Evolutionary conservation across 2,113 vertebrate genomes (phyloP).

Genomic region (Glaucomys volans): DNA sequence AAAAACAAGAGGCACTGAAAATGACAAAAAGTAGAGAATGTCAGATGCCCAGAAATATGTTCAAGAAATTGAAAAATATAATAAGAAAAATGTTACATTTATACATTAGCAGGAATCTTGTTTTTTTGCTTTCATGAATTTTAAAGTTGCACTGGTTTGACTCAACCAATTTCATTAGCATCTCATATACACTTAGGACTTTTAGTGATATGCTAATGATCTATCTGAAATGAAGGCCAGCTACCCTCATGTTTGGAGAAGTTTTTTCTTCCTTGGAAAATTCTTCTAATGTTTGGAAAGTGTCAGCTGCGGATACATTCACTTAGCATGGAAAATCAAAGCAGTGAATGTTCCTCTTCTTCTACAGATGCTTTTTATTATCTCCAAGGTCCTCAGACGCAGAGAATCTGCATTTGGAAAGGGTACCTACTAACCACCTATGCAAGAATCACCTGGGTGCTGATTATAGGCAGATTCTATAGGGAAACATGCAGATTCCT

Average conservation of each 20-base stretch:
- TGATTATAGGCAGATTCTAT: not conserved
- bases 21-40: slow-evolving; percentile 14
- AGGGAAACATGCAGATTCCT: not conserved
- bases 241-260: slow-evolving; percentile 30
- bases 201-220: slow-evolving; percentile 50
- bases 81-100: slow-evolving; percentile 61
- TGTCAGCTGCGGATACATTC: slow-evolving; percentile 22
- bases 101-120: slow-evolving; percentile 25
- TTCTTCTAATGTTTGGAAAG: slow-evolving; percentile 56
- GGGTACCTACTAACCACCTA: not conserved
- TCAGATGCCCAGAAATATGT: slow-evolving; percentile 50
- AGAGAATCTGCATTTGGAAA: slow-evolving; percentile 15
- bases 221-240: slow-evolving; percentile 60
- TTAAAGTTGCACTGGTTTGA: slow-evolving; percentile 59
- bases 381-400: not conserved
- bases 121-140: slow-evolving; percentile 68
- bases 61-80: slow-evolving; percentile 54
- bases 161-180: slow-evolving; percentile 55
- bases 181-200: slow-evolving; percentile 46
- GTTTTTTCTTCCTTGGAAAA: slow-evolving; percentile 48
- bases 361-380: slow-evolving; percentile 34
- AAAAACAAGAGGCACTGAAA: slow-evolving; percentile 49
- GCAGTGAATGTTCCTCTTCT: not conserved
- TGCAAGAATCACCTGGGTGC: not conserved
- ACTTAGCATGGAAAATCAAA: slow-evolving; percentile 10